phyloP scores from a whole-genome alignment of 2,888 invertebrate genomes.

The Cheilosia grossa region DNA sequence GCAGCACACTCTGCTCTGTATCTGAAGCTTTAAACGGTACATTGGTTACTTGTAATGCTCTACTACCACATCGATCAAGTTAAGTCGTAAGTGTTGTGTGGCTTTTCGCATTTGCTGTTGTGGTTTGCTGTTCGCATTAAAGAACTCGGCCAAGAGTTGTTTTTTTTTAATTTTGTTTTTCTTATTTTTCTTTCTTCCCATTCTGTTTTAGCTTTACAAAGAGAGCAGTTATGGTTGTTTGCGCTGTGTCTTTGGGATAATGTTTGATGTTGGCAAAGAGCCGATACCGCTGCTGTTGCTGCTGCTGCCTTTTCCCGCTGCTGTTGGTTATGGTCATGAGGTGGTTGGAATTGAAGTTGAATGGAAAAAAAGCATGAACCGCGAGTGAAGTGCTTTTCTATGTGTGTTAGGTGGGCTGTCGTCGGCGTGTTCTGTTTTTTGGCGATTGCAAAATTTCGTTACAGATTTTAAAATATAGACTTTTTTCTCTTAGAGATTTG shows the following conservation, averaged over 20 bases:
- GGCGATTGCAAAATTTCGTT: conserved; percentile 47
- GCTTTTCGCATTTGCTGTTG: conserved; percentile 61
- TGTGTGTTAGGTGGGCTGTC: conserved; percentile 27
- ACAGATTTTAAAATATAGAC: conserved; percentile 48
- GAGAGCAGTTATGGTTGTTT: conserved; percentile 62
- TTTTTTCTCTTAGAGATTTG: conserved; percentile 42
- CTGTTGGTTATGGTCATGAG: conserved; percentile 13
- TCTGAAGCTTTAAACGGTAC: conserved; percentile 68
- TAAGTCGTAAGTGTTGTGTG: conserved; percentile 41
- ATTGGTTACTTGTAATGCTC: conserved; percentile 42
- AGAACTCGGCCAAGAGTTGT: conserved; percentile 63
- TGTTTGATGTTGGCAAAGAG: conserved; percentile 64
- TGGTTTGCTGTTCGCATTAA: conserved; percentile 33
- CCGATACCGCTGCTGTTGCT: conserved; percentile 54
- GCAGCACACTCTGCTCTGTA: conserved; percentile 13
- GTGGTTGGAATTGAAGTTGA: conserved; percentile 57
- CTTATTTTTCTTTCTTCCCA: conserved; percentile 4
- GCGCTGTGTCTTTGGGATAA: conserved; percentile 49
- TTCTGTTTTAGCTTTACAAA: conserved; percentile 44
- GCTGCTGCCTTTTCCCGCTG: conserved; percentile 35
- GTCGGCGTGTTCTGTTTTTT: conserved; percentile 45
- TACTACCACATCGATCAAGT: conserved; percentile 14
- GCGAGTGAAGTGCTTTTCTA: conserved; percentile 21
- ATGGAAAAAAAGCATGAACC: conserved; percentile 50
- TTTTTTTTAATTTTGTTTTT: neutral